Evolutionary conservation across 92 coral and sea anemone species (phyloP), one percentile per base, ranked within the genome.

Genomic region (Parazoanthus darwini): DNA sequence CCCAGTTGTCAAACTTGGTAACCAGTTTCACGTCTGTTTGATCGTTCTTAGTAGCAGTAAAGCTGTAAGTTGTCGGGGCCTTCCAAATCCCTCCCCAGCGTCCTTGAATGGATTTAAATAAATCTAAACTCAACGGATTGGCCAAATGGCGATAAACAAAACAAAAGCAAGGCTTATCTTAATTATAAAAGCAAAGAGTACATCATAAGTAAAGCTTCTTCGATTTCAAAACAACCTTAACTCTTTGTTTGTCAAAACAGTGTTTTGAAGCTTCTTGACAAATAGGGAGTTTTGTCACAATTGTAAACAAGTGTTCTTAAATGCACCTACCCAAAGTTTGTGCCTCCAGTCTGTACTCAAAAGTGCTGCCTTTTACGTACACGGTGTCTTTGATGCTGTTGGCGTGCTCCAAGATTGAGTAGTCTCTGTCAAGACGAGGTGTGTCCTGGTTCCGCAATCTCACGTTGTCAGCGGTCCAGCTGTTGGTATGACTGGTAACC

Each of bases 1-100:
- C 81, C 98, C 98, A 94, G 42, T 94, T 77, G 59, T 93, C 96
- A 74, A 94, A 94, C 87, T 90, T 94, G 42, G 78, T 91, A 3
- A 93, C 72, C 22, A 94, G 94, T 38, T 89, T 58, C 13, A 94
- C 86, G 54, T 88, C 86, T 0, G 96, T 90, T 89, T 94, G 98
- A 4, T 71, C 86, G 79, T 91, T 91, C 71, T 92, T 84, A 54
- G 83, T 86, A 29, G 96, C 89, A 14, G 90, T 84, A 58, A 94
- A 94, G 23, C 92, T 86, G 82, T 93, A 94, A 1, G 87, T 82
- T 35, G 93, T 89, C 5, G 89, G 92, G 11, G 98, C 93, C 46
- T 77, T 29, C 98, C 98, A 94, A 15, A 94, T 90, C 9, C 98
- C 98, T 81, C 98, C 98, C 92, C 94, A 91, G 23, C 92, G 98